Base-by-base conservation (phyloP, 2,113 vertebrate genomes). In the Ochotona princeps region DNA sequence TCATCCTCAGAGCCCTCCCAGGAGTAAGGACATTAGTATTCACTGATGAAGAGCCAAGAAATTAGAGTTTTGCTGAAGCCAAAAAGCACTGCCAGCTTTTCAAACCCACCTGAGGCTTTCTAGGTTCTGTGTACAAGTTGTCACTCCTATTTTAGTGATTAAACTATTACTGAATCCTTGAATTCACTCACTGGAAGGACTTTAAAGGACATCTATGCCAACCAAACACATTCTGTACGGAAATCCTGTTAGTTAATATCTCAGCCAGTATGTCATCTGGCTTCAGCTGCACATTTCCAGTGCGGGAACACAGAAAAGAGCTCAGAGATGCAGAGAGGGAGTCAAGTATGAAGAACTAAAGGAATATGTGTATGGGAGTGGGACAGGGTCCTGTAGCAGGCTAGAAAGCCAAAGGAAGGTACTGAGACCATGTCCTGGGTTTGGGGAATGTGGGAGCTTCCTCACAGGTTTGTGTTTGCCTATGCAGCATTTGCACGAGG, bases 31-130 rank as follows among this genome's bases (percentile, higher is more conserved):
- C 32, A 63, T 90, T 95, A 65, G 32, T 57, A 78, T 85, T 89
- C n/a, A 66, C 65, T 81, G 80, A 91, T 35, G 72, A 87, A 44
- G 5, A 96, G 49, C 51, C 91, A 96, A 61, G n/a, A 89, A 92
- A 89, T 92, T 30, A 69, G 28, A 96, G 60, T 84, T 91, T 89
- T 92, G 57, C 44, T 60, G 47, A 79, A 94, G 83, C 83, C 61
- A 35, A 79, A 83, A 51, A n/a, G n/a, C 63, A 90, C 0, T 32
- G 15, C 7, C 30, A 76, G 25, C 35, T 92, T 95, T 70, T 20
- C 26, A 92, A 90, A 76, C 28, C 60, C 8, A 30, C 67, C 21
- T 44, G 32, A 92, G 44, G 35, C 44, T 83, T 92, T 89, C 73
- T 60, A 92, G 32, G 51, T 73, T 93, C 78, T n/a, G 26, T 15